Base-by-base conservation (phyloP, 2,888 invertebrate species). In the Aradus depressus region DNA sequence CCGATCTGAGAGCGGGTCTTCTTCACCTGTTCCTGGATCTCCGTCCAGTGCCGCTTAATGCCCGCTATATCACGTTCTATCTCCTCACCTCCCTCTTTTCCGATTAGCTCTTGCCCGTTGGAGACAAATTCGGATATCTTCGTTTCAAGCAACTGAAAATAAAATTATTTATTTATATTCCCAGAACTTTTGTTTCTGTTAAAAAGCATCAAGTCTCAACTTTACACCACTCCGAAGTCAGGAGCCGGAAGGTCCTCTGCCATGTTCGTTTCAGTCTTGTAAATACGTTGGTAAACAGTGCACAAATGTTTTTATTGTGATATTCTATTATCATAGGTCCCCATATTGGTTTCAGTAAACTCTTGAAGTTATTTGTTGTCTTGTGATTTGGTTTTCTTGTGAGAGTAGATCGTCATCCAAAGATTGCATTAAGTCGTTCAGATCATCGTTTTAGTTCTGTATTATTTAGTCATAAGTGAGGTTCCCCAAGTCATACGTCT, bases 91-190 rank as follows among this genome's bases (percentile, higher is more conserved):
- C 51, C 60, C 14, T 66, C 64, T 12, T 65, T 66, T 26, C 49
- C 61, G 51, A 60, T 56, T 58, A 61, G 60, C 55, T 72, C 68
- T 62, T 83, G 79, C 0, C 81, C 81, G 23, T 77, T 75, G 60
- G 73, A 75, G 19, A 80, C 73, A 63, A 87, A 84, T 54, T 75
- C 75, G 57, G 76, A 72, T 56, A 87, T 81, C 62, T 80, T 76
- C 62, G 75, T 74, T 64, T 83, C 81, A 59, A 84, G 70, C 60
- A 78, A 69, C 84, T 83, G 63, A n/a, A 63, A 51, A 44, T 42
- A 26, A 16, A 43, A 42, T 21, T 22, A 31, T 28, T 12, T 32
- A 5, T 42, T 8, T 5, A 14, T 41, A 19, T n/a, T 18, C 41
- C 8, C n/a, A 37, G 16, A 10, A 37, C 14, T 37, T 6, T 14